These are phyloP conservation scores for Drosophila falleni DNA, from an alignment of 2,888 invertebrate species.

Conservation along the genomic window DNA sequence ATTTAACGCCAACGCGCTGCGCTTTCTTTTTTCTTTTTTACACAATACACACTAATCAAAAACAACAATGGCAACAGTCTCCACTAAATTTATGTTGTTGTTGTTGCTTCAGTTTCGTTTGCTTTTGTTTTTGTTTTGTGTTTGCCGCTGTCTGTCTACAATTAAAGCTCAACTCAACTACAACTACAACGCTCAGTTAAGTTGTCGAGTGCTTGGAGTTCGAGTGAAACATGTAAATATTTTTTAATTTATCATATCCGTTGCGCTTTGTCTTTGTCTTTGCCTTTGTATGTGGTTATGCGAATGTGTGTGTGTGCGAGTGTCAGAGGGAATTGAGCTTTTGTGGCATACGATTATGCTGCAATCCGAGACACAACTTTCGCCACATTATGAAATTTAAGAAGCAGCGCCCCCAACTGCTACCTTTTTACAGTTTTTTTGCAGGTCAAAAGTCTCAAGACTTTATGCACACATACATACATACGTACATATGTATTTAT, in stretches of 20 bases:
- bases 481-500: not conserved
- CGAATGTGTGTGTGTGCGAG: conserved; percentile 4
- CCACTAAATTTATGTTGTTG: conserved; percentile 16
- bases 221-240: conserved; percentile 54
- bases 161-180: conserved; percentile 57
- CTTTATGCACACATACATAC: conserved; percentile 15
- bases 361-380: conserved; percentile 70
- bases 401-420: conserved; percentile 43
- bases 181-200: conserved; percentile 20
- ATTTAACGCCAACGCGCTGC: conserved; percentile 69
- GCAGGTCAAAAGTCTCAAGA: conserved; percentile 78
- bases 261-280: conserved; percentile 49
- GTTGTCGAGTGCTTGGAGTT: conserved; percentile 39
- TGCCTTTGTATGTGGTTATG: conserved; percentile 15
- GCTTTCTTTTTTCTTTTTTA: conserved; percentile 57
- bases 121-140: conserved; percentile 30
- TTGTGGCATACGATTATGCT: conserved; percentile 39
- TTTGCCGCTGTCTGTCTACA: conserved; percentile 41
- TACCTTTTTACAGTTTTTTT: conserved; percentile 39
- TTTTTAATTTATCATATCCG: conserved; percentile 75
- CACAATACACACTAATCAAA: conserved; percentile 45
- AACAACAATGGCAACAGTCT: conserved; percentile 45
- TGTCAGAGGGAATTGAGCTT: conserved; percentile 3
- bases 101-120: conserved; percentile 14
- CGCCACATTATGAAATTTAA: conserved; percentile 80